A percentile compares a stretch with the other conserved stretches of the same genome.
phyloP scores from a whole-genome alignment of 2,113 vertebrate species.

The Guaruba guarouba region DNA sequence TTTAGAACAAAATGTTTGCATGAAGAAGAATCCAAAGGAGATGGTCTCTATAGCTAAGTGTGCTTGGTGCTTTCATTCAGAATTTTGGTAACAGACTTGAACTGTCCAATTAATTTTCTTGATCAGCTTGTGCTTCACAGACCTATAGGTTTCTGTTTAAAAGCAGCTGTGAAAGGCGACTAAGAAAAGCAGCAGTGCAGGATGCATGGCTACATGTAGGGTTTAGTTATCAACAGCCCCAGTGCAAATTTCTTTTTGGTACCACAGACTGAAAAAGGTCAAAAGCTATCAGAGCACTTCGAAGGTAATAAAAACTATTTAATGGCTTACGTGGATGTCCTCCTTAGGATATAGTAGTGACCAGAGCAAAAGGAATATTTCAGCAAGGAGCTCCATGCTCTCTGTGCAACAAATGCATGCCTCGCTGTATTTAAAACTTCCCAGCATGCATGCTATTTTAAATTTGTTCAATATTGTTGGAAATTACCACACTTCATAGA shows the following conservation, averaged over 20 bases:
- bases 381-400: neutral
- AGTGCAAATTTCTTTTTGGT: neutral
- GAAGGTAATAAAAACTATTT: neutral
- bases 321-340: neutral
- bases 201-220: neutral
- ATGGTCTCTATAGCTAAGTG: neutral
- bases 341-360: neutral
- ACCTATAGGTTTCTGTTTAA: neutral
- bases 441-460: neutral
- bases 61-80: neutral
- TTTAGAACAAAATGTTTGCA: neutral
- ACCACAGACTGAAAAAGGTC: neutral
- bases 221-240: neutral
- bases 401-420: neutral
- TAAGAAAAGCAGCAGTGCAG: neutral
- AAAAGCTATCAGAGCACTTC: neutral
- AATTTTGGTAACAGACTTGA: neutral
- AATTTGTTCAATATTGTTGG: neutral
- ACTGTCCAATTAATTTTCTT: neutral
- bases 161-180: neutral
- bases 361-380: neutral
- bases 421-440: neutral
- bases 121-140: neutral
- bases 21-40: neutral
- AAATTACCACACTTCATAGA: neutral